Conservation (phyloP, 2,888 invertebrate genomes). For the Pocota personata region DNA sequence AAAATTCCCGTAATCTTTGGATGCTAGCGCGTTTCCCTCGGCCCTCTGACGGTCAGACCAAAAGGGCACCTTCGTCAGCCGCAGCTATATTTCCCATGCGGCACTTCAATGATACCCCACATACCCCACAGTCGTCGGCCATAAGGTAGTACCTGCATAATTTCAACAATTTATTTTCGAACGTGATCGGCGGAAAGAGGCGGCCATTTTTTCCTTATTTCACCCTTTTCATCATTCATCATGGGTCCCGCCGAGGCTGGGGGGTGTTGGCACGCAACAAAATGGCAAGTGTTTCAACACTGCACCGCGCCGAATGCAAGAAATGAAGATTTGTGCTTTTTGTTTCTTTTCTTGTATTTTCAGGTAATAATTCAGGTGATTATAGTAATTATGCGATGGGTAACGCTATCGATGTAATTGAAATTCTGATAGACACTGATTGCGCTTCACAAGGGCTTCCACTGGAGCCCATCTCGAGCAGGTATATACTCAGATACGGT, state of each 20-base stretch:
- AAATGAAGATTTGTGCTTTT: constrained; percentile 65
- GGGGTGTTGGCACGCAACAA: constrained; percentile 68
- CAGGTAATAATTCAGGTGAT: constrained; percentile 83
- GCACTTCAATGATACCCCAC: constrained; percentile 56
- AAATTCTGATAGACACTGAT: constrained; percentile 83
- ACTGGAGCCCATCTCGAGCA: constrained; percentile 31
- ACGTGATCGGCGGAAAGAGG: constrained; percentile 79
- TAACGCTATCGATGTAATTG: constrained; percentile 83
- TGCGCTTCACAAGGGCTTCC: constrained; percentile 76
- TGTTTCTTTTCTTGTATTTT: constrained; percentile 72
- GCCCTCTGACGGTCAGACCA: constrained; percentile 49
- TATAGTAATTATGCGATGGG: constrained; percentile 83
- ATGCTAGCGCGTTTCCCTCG: constrained; percentile 42
- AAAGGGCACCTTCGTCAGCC: constrained; percentile 69
- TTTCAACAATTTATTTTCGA: constrained; percentile 83
- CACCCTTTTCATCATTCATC: constrained; percentile 70
- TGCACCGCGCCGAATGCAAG: constrained; percentile 69
- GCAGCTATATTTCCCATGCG: constrained; percentile 67
- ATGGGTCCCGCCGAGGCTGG: constrained; percentile 25
- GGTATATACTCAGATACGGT: constrained; percentile 54
- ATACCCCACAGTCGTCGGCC: constrained; percentile 4
- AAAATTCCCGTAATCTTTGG: constrained; percentile 70
- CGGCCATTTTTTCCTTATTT: constrained; percentile 67
- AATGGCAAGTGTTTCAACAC: constrained; percentile 74
- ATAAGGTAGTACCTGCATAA: constrained; percentile 77